Conservation (phyloP, 2,888 invertebrate species). For the Bugulina stolonifera region DNA sequence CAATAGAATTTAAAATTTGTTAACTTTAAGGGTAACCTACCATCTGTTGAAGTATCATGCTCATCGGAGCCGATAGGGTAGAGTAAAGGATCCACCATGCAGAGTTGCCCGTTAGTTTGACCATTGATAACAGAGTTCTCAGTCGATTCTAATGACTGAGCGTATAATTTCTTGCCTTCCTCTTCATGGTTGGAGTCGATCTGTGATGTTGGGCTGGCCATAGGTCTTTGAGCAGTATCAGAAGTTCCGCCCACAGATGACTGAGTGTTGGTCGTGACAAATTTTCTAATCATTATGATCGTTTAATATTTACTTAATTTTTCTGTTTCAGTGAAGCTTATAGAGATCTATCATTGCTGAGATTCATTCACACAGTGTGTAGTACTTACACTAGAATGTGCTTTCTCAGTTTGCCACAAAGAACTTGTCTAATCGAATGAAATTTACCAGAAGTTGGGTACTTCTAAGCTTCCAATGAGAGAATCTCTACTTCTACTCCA, state of each 20-base stretch:
- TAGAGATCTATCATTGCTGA: too few species aligned
- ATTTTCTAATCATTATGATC: constrained; percentile 14
- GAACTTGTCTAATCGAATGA: too few species aligned
- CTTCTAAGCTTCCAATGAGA: too few species aligned
- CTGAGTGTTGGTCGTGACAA: neutral
- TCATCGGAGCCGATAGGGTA: constrained; percentile 11
- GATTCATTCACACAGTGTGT: too few species aligned
- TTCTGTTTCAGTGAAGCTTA: too few species aligned
- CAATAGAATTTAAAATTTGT: too few species aligned
- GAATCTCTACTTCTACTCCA: too few species aligned
- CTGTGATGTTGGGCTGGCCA: constrained; percentile 6
- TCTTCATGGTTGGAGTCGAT: neutral
- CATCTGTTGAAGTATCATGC: constrained; percentile 13
- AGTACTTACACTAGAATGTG: too few species aligned
- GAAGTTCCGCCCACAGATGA: neutral
- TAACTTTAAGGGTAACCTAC: neutral
- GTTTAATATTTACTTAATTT: too few species aligned
- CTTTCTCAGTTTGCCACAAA: neutral
- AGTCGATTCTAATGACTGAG: constrained; percentile 20
- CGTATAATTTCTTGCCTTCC: neutral
- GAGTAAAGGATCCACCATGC: neutral
- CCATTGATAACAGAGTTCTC: neutral
- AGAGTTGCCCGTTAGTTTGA: neutral
- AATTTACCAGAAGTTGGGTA: too few species aligned
- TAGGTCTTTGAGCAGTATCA: neutral